Percentiles rank a stretch among this genome's conserved stretches.
Conservation (phyloP, 2,888 invertebrate species). For the Xylophagus ater region DNA sequence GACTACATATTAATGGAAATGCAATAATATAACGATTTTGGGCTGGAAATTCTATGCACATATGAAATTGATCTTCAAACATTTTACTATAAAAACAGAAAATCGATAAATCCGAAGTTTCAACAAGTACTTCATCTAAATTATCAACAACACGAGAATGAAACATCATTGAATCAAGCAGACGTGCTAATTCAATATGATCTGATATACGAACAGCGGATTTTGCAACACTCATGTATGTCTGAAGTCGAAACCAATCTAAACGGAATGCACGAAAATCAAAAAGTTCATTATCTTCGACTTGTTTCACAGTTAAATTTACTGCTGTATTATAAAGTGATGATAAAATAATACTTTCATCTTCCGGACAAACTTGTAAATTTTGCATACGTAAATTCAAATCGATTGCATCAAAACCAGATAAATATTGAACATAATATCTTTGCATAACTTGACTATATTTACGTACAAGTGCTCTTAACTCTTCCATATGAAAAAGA, state of each 20-base stretch:
- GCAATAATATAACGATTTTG: constrained; percentile 97
- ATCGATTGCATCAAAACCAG: constrained; percentile 90
- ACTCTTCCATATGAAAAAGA: constrained; percentile 95
- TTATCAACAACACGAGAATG: constrained; percentile 98
- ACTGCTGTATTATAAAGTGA: constrained; percentile 84
- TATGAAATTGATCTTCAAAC: constrained; percentile 96
- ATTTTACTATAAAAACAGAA: constrained; percentile 96
- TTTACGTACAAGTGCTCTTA: constrained; percentile 86
- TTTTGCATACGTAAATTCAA: constrained; percentile 78
- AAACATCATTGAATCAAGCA: constrained; percentile 91
- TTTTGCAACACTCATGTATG: constrained; percentile 79
- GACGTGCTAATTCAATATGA: constrained; percentile 74
- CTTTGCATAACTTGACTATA: constrained; percentile 95
- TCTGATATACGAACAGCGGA: constrained; percentile 68
- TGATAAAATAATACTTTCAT: constrained; percentile 87
- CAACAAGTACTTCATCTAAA: constrained; percentile 90
- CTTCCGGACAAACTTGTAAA: constrained; percentile 78
- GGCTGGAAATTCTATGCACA: constrained; percentile 97
- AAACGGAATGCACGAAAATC: constrained; percentile 90
- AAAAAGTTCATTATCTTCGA: constrained; percentile 90
- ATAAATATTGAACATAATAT: constrained; percentile 94
- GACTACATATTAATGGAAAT: constrained; percentile 94
- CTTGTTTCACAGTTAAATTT: constrained; percentile 81
- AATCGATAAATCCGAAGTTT: constrained; percentile 93
- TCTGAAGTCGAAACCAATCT: constrained; percentile 96